These are phyloP conservation scores for Dendrolimus houi DNA, from an alignment of 2,888 invertebrate species.

Conservation along the genomic window DNA sequence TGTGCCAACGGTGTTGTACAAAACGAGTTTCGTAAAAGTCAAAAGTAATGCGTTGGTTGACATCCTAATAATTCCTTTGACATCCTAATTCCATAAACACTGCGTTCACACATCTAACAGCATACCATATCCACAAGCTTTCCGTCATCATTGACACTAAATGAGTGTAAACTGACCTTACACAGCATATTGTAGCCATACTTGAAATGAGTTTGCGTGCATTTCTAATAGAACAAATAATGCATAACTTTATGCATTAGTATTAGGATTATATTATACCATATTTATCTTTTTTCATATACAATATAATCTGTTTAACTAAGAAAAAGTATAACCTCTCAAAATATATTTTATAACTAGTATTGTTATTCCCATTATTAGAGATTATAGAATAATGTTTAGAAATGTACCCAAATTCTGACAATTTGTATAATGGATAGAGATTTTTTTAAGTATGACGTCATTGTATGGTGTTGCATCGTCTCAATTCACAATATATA, in stretches of 20 bases:
- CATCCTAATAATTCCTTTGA: conserved; percentile 13
- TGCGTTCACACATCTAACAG: conserved; percentile 30
- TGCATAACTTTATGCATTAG: no score
- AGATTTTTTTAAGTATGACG: conserved; percentile 31
- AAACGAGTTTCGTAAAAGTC: no score
- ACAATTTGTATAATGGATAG: conserved; percentile 26
- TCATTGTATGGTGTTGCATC: conserved; percentile 57
- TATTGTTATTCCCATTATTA: no score
- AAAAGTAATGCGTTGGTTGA: conserved; percentile 5
- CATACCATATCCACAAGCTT: conserved; percentile 42
- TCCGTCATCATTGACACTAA: conserved; percentile 34
- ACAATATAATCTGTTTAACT: no score
- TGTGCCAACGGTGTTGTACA: no score
- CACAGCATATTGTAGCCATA: conserved; percentile 52
- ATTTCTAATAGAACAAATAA: no score
- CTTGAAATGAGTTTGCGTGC: conserved; percentile 17
- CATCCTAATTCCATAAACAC: conserved; percentile 11
- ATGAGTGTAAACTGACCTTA: conserved; percentile 32
- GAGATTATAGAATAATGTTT: no score
- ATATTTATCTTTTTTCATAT: no score
- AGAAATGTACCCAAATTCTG: not conserved
- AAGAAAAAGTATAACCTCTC: no score
- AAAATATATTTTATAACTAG: no score
- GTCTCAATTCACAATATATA: conserved; percentile 17
- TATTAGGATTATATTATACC: no score